phyloP scores from a whole-genome alignment of 2,797 vertebrate species.

The Onychomys torridus region DNA sequence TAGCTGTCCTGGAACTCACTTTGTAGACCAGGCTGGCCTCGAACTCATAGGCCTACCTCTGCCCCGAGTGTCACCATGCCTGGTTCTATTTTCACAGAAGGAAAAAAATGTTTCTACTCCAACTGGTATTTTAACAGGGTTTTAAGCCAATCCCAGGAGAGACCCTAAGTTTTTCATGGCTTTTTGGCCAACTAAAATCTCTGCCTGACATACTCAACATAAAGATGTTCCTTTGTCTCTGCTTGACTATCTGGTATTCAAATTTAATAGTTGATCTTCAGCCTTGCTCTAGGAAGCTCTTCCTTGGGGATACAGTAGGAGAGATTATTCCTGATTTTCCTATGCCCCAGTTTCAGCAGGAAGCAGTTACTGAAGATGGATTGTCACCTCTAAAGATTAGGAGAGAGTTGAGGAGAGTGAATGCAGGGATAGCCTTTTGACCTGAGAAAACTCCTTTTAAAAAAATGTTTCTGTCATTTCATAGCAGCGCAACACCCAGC shows the following conservation, averaged over 20 bases:
- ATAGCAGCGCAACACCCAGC: not conserved
- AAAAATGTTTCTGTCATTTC: not conserved
- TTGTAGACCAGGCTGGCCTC: too few relatives aligned
- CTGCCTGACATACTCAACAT: not conserved
- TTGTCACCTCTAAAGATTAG: not conserved
- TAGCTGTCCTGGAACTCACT: too few relatives aligned
- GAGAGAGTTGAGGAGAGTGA: not conserved
- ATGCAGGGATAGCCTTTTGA: not conserved
- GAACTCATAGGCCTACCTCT: too few relatives aligned
- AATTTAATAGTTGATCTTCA: not conserved
- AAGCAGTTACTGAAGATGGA: not conserved
- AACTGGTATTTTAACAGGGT: not conserved
- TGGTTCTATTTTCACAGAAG: not conserved
- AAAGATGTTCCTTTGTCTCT: not conserved
- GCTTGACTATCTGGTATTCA: not conserved
- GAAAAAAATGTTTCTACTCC: not conserved
- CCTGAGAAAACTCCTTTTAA: not conserved
- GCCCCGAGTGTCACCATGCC: too few relatives aligned
- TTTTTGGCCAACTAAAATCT: not conserved
- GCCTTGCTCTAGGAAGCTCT: not conserved
- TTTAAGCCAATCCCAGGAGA: not conserved
- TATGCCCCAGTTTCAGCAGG: not conserved
- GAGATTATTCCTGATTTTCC: not conserved
- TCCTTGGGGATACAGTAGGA: not conserved
- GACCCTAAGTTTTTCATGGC: not conserved